A percentile compares a stretch with the other conserved stretches of the same genome.
Conservation (phyloP, 2,888 invertebrate species). For the Aphidoletes aphidimyza region DNA sequence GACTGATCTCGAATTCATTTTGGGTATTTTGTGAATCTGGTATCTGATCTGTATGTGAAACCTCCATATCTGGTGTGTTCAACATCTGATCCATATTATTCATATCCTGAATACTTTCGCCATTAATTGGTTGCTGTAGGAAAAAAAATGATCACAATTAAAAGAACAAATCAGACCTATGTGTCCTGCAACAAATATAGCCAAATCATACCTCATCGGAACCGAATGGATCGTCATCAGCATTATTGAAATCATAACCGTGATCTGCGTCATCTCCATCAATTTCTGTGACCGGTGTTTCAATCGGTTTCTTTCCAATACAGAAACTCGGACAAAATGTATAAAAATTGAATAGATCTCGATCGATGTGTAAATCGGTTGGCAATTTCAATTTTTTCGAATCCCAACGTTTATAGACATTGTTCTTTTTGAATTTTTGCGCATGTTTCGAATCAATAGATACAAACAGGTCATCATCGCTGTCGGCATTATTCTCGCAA, state of each 20-base stretch:
- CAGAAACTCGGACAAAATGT: conserved; percentile 10
- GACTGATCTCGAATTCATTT: conserved; percentile 66
- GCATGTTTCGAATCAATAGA: conserved; percentile 60
- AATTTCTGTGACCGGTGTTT: conserved; percentile 61
- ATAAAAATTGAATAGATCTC: conserved; percentile 60
- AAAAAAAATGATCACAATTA: too few relatives aligned
- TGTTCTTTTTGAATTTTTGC: conserved; percentile 62
- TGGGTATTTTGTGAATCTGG: conserved; percentile 58
- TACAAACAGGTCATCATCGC: conserved; percentile 62
- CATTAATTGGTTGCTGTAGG: conserved; percentile 57
- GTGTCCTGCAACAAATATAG: neutral
- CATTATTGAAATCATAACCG: conserved; percentile 62
- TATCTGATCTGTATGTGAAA: neutral
- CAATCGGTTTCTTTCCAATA: neutral
- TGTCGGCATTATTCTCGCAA: conserved; percentile 59
- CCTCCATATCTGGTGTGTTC: conserved; percentile 28
- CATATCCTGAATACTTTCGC: conserved; percentile 63
- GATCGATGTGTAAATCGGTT: conserved; percentile 62
- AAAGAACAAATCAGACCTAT: neutral
- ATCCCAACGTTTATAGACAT: conserved; percentile 66
- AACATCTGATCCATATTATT: conserved; percentile 59
- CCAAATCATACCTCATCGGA: too few relatives aligned
- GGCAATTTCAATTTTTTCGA: conserved; percentile 64
- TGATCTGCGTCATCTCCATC: too few relatives aligned
- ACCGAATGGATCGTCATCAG: conserved; percentile 66